These are phyloP conservation scores for Macaca mulatta DNA, from an alignment of 2,113 vertebrate species.

Conservation along the genomic window DNA sequence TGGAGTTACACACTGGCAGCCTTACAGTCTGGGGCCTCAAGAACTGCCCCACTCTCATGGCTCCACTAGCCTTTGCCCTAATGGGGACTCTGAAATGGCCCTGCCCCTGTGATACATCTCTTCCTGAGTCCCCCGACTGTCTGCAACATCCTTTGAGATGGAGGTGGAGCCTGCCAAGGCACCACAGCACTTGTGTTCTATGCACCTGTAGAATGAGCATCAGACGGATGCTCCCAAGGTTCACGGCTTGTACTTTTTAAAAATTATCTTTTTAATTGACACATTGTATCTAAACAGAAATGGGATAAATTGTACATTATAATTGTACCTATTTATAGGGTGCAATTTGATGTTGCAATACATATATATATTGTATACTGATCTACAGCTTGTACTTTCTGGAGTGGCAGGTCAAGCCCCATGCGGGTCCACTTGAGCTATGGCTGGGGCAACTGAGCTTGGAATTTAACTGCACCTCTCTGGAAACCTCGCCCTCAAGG, in stretches of 20 bases:
- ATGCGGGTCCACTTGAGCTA: not conserved
- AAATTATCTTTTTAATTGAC: not conserved
- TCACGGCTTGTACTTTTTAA: not conserved
- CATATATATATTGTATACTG: too few relatives aligned
- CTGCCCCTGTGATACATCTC: not conserved
- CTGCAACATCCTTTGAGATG: not conserved
- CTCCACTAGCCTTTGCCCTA: not conserved
- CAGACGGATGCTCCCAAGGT: not conserved
- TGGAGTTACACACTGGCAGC: not conserved
- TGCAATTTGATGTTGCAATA: too few relatives aligned
- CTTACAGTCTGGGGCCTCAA: not conserved
- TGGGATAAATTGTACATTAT: too few relatives aligned
- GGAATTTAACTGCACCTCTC: not conserved
- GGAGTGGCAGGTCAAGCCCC: not conserved
- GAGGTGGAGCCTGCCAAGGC: not conserved
- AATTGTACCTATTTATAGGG: too few relatives aligned
- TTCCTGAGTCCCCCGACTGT: not conserved
- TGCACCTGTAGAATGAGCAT: not conserved
- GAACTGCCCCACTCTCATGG: not conserved
- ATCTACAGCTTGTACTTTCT: not conserved
- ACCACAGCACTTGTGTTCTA: not conserved
- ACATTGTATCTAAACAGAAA: not conserved
- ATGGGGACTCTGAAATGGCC: not conserved
- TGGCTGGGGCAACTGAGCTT: not conserved
- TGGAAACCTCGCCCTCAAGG: not conserved